These are phyloP conservation scores for Aromia moschata DNA, from an alignment of 2,888 invertebrate species.

Conservation along the genomic window DNA sequence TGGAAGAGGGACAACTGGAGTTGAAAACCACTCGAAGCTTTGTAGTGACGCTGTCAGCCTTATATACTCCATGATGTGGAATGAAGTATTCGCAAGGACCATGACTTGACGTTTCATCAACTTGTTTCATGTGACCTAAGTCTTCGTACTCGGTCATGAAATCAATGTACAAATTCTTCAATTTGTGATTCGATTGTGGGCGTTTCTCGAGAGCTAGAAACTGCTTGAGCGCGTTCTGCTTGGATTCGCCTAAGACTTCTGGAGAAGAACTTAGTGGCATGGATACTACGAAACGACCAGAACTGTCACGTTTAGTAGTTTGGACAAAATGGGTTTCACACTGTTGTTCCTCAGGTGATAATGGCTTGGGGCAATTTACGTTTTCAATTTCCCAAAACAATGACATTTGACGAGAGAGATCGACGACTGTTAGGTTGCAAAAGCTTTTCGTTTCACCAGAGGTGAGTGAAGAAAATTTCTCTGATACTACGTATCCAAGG, in stretches of 20 bases:
- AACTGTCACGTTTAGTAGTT: conserved; percentile 2
- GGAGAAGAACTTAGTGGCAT: conserved; percentile 12
- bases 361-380: conserved; percentile 2
- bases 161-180: conserved; percentile 1
- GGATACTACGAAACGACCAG: neutral
- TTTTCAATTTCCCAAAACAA: conserved; percentile 13
- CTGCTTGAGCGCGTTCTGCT: neutral
- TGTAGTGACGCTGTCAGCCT: conserved; percentile 4
- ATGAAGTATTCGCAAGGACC: conserved; percentile 1
- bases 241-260: conserved; percentile 9
- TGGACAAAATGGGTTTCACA: conserved; percentile 4
- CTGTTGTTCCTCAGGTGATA: conserved; percentile 9
- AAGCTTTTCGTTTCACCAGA: neutral
- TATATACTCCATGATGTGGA: conserved; percentile 9
- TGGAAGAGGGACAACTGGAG: neutral
- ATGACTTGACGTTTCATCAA: neutral
- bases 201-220: conserved; percentile 9
- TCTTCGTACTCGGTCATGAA: conserved; percentile 5
- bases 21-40: conserved; percentile 5
- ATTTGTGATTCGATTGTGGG: neutral
- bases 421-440: neutral
- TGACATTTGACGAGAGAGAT: conserved; percentile 4
- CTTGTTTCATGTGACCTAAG: conserved; percentile 2
- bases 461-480: neutral
- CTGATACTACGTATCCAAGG: conserved; percentile 1